Evolutionary conservation across 2,113 vertebrate species (phyloP).

Genomic region (Cyprichromis sp.): DNA sequence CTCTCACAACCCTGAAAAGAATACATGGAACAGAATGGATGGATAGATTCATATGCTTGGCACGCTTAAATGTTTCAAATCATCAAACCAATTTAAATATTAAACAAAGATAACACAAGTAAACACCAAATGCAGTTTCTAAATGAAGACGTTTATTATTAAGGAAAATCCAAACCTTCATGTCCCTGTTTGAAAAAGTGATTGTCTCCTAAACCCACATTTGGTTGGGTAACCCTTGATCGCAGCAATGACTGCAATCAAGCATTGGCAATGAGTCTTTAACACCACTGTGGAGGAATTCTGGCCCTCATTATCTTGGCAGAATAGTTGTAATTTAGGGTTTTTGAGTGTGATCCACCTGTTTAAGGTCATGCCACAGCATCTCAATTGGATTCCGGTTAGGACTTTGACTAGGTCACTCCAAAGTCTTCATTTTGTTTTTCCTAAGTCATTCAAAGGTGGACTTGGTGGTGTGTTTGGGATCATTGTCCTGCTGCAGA

Average conservation of each 20-base stretch:
- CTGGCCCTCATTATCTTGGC: not conserved
- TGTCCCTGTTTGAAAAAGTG: not conserved
- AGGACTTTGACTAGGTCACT: accelerated
- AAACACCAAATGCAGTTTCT: not conserved
- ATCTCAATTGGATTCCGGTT: not conserved
- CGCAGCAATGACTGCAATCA: not conserved
- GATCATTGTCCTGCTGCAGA: not conserved
- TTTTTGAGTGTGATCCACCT: not conserved
- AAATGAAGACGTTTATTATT: accelerated
- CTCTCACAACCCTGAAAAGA: not conserved
- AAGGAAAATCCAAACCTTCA: accelerated
- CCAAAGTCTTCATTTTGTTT: not conserved
- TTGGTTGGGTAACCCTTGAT: not conserved
- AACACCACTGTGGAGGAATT: not conserved
- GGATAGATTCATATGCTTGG: not conserved
- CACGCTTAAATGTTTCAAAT: accelerated
- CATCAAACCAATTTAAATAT: not conserved
- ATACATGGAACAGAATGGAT: not conserved
- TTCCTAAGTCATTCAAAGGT: not conserved
- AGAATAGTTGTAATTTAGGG: not conserved
- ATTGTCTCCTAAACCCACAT: not conserved
- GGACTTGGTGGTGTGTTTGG: not conserved
- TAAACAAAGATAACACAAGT: not conserved
- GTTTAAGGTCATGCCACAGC: not conserved
- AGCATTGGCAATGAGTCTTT: not conserved